Conservation (phyloP, 2,888 invertebrate genomes). For the Leptinotarsa peninsularis region DNA sequence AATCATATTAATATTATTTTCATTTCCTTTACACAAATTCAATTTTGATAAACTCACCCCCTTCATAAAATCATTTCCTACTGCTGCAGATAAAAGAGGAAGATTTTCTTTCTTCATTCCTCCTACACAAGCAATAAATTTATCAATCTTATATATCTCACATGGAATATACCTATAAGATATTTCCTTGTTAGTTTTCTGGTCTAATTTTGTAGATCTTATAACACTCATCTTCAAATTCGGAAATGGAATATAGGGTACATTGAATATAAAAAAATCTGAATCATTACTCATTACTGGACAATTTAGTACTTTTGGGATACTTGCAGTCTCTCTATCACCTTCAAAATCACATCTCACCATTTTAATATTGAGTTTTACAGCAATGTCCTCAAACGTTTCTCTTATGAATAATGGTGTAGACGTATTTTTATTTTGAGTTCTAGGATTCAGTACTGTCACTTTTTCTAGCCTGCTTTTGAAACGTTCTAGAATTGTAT, state of each 20-base stretch:
- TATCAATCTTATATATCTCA: slow-evolving; percentile 78
- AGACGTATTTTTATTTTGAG: slow-evolving; percentile 70
- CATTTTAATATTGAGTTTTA: slow-evolving; percentile 74
- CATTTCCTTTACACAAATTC: slow-evolving; percentile 75
- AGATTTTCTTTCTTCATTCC: slow-evolving; percentile 73
- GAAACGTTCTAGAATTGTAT: slow-evolving; percentile 53
- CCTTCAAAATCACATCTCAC: slow-evolving; percentile 89
- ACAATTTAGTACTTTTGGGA: slow-evolving; percentile 82
- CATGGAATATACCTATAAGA: slow-evolving; percentile 71
- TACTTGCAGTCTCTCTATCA: slow-evolving; percentile 86
- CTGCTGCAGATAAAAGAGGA: slow-evolving; percentile 83
- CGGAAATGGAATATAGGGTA: slow-evolving; percentile 83
- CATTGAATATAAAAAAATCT: slow-evolving; percentile 92
- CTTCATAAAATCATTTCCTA: slow-evolving; percentile 84
- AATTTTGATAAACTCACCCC: slow-evolving; percentile 31
- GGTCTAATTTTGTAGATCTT: slow-evolving; percentile 32
- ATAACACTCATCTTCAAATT: slow-evolving; percentile 70
- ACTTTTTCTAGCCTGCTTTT: slow-evolving; percentile 52
- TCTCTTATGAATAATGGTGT: slow-evolving; percentile 82
- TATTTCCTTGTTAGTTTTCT: slow-evolving; percentile 33
- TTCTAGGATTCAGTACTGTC: slow-evolving; percentile 70
- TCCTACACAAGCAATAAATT: slow-evolving; percentile 75
- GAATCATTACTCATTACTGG: slow-evolving; percentile 94
- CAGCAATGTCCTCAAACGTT: slow-evolving; percentile 79
- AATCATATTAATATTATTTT: slow-evolving; percentile 78